phyloP scores from a whole-genome alignment of 1,140 invertebrate species.

The Gonatopus flavifemur region DNA sequence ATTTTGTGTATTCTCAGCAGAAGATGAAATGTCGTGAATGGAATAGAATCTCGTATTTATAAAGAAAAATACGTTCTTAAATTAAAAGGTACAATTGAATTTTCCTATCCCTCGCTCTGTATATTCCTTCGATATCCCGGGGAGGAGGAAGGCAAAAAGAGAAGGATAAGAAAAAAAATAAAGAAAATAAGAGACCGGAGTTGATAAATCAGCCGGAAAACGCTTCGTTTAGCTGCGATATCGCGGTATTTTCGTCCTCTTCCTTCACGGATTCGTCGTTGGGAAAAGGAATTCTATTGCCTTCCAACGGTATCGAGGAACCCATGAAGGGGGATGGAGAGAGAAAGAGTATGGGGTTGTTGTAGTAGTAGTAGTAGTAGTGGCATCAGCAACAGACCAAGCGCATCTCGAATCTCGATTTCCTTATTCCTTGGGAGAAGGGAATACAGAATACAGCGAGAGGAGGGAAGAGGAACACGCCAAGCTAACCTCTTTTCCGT shows the following conservation, averaged over 20 bases:
- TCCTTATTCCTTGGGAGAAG: constrained; percentile 27
- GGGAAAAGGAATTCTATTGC: constrained; percentile 37
- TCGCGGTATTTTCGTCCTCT: constrained; percentile 24
- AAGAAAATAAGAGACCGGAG: not conserved
- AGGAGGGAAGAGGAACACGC: constrained; percentile 7
- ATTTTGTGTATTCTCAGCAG: too few relatives aligned
- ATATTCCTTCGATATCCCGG: too few relatives aligned
- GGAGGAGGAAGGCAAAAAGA: too few relatives aligned
- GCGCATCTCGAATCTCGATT: constrained; percentile 34
- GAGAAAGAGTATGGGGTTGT: too few relatives aligned
- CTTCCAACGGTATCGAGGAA: constrained; percentile 29
- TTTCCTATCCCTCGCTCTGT: too few relatives aligned
- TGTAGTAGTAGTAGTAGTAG: too few relatives aligned
- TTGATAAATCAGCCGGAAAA: constrained; percentile 37
- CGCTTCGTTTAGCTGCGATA: constrained; percentile 38
- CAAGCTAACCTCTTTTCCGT: too few relatives aligned
- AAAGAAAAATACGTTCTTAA: too few relatives aligned
- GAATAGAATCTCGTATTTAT: too few relatives aligned
- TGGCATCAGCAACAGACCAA: constrained; percentile 33
- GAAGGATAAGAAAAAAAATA: not conserved
- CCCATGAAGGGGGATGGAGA: too few relatives aligned
- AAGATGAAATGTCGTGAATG: too few relatives aligned
- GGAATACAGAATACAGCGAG: constrained; percentile 8
- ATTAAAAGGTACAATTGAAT: too few relatives aligned
- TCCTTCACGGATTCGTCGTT: constrained; percentile 24